Percentiles rank a stretch among this genome's conserved stretches.
Conservation (phyloP, 2,888 invertebrate genomes). For the Heliothis peltigera region DNA sequence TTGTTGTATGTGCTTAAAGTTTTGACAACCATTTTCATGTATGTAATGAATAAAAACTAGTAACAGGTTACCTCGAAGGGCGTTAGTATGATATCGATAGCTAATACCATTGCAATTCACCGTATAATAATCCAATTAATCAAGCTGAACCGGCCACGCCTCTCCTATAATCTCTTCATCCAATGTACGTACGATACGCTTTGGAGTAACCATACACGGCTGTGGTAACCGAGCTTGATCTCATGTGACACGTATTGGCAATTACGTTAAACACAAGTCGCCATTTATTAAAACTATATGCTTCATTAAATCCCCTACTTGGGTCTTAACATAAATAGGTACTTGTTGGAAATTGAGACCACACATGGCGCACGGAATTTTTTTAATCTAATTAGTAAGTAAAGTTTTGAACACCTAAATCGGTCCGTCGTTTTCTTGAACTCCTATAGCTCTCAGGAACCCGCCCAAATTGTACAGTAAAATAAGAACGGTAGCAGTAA, state of each 20-base stretch:
- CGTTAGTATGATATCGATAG: constrained; percentile 1
- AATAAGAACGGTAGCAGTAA: background rate
- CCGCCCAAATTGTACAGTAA: background rate
- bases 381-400: constrained; percentile 32
- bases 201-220: constrained; percentile 45
- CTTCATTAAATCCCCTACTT: constrained; percentile 21
- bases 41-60: background rate
- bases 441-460: constrained; percentile 19
- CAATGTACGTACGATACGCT: constrained; percentile 28
- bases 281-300: constrained; percentile 20
- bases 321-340: constrained; percentile 9
- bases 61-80: background rate
- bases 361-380: background rate
- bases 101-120: constrained; percentile 12
- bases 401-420: constrained; percentile 8
- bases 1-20: constrained; percentile 12
- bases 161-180: constrained; percentile 44
- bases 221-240: constrained; percentile 31
- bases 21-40: constrained; percentile 6
- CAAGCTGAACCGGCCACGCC: constrained; percentile 17
- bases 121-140: constrained; percentile 26
- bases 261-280: constrained; percentile 18
- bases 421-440: constrained; percentile 25
- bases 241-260: constrained; percentile 27
- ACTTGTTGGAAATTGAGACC: background rate